Conservation (phyloP, 2,113 vertebrate species). For the Ictalurus furcatus region DNA sequence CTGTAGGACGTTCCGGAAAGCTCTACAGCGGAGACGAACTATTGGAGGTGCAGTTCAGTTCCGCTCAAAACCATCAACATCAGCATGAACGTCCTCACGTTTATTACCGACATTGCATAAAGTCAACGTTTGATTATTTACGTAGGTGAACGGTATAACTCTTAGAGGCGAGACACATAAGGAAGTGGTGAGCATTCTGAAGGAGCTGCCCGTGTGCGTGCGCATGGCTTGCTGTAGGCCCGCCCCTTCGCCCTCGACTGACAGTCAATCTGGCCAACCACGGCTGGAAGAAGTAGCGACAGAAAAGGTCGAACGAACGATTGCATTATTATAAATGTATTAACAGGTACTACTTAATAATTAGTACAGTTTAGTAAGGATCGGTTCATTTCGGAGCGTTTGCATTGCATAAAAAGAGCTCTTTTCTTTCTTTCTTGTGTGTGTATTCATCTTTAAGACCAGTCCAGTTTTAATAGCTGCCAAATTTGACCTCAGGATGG, state of each 20-base stretch:
- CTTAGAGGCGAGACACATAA: constrained; percentile 92
- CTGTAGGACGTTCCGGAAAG: constrained; percentile 87
- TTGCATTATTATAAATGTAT: not conserved
- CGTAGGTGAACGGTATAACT: constrained; percentile 88
- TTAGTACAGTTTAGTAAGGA: not conserved
- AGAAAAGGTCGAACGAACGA: constrained; percentile 57
- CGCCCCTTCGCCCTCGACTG: constrained; percentile 63
- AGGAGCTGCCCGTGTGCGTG: constrained; percentile 87
- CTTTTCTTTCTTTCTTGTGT: not conserved
- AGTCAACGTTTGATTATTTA: not conserved
- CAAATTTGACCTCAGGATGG: constrained; percentile 27
- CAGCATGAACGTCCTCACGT: not conserved
- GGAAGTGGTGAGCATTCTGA: constrained; percentile 90
- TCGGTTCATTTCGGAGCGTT: not conserved
- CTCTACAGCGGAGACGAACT: constrained; percentile 94
- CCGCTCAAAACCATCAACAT: not conserved
- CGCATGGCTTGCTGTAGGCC: constrained; percentile 89
- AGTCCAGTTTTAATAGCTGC: not conserved
- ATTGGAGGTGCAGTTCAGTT: constrained; percentile 85
- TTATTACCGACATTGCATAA: not conserved
- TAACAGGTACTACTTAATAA: not conserved
- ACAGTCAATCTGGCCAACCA: constrained; percentile 66
- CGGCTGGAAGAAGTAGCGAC: constrained; percentile 56
- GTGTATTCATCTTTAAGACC: not conserved
- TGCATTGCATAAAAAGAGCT: not conserved